Evolutionary conservation across 2,113 vertebrate genomes (phyloP).

Genomic region (Callopanchax toddi): DNA sequence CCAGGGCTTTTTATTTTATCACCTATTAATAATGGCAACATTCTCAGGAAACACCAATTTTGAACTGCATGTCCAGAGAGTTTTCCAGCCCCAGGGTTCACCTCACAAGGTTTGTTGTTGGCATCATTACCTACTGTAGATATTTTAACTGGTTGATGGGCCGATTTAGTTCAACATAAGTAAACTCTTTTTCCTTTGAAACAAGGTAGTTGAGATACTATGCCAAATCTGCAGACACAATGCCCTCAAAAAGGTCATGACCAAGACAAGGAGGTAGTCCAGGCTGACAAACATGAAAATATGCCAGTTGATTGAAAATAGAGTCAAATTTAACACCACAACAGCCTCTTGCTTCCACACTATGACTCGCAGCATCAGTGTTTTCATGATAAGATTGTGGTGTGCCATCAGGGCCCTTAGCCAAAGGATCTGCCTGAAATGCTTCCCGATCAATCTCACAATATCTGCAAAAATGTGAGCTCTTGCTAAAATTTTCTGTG

Average conservation of each 20-base stretch:
- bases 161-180: neutral
- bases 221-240: neutral
- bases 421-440: neutral
- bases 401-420: neutral
- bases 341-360: no score
- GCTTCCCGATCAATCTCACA: neutral
- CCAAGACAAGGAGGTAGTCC: neutral
- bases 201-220: neutral
- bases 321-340: neutral
- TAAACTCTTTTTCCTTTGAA: neutral
- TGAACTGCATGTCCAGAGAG: constrained; percentile 5
- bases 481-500: neutral
- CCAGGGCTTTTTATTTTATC: neutral
- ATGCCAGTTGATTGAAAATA: neutral
- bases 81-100: neutral
- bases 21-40: neutral
- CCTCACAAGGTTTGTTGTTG: neutral
- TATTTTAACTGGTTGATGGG: neutral
- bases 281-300: neutral
- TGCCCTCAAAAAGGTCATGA: constrained; percentile 1
- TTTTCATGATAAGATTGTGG: neutral
- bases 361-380: no score
- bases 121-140: neutral
- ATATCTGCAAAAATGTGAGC: neutral
- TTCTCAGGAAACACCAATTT: neutral